A percentile compares a stretch with the other conserved stretches of the same genome.
Evolutionary conservation across 2,888 invertebrate species (phyloP).

Genomic region (Noctua janthina): DNA sequence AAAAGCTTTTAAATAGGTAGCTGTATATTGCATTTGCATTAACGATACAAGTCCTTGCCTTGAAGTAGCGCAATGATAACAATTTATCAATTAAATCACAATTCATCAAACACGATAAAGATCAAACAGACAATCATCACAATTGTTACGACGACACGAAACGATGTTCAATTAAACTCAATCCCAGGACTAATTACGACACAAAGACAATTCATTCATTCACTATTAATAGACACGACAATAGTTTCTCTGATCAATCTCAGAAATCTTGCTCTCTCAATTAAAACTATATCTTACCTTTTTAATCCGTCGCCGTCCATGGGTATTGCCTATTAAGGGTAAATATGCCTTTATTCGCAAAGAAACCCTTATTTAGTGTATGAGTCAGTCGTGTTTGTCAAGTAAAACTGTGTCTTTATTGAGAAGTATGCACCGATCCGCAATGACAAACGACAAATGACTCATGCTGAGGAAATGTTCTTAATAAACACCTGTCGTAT

Average conservation of each 20-base stretch:
- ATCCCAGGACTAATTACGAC: conserved; percentile 40
- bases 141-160: conserved; percentile 50
- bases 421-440: conserved; percentile 72
- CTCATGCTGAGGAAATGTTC: conserved; percentile 81
- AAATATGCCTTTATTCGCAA: conserved; percentile 82
- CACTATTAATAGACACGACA: conserved; percentile 52
- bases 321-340: conserved; percentile 81
- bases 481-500: conserved; percentile 80
- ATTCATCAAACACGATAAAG: conserved; percentile 34
- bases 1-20: no score
- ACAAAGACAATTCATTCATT: conserved; percentile 55
- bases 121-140: conserved; percentile 22
- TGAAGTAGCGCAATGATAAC: background rate
- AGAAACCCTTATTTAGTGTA: conserved; percentile 86
- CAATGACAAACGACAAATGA: conserved; percentile 77
- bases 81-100: conserved; percentile 1
- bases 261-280: conserved; percentile 66
- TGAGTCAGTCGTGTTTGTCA: conserved; percentile 81
- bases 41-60: background rate
- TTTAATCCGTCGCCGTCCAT: conserved; percentile 77
- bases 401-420: conserved; percentile 77
- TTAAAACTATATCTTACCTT: conserved; percentile 82
- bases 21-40: no score
- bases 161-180: conserved; percentile 54
- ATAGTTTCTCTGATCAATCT: conserved; percentile 71